These are phyloP conservation scores for Eulemur macaco DNA, from an alignment of 2,113 vertebrate genomes.

Conservation along the genomic window DNA sequence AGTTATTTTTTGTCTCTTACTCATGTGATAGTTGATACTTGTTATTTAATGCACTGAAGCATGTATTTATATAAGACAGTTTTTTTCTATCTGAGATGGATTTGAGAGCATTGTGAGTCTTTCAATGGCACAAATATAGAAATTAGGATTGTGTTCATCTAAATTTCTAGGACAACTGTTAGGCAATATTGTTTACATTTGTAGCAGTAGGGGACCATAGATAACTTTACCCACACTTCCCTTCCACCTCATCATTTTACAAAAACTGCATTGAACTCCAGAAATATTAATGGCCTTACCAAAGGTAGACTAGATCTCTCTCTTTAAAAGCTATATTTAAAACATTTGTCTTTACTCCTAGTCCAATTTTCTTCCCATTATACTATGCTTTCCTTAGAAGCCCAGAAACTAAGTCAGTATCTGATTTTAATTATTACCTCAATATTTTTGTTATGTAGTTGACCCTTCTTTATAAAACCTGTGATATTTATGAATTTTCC, in stretches of 20 bases:
- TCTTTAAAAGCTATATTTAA: neutral
- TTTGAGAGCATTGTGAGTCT: neutral
- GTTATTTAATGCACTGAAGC: neutral
- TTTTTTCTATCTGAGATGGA: neutral
- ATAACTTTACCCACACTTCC: neutral
- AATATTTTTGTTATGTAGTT: neutral
- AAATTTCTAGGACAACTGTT: neutral
- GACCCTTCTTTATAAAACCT: neutral
- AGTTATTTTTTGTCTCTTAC: neutral
- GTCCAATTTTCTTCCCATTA: slow-evolving; percentile 6
- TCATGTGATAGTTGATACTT: neutral
- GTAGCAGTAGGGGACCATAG: neutral
- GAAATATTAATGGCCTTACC: neutral
- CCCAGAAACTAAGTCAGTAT: neutral
- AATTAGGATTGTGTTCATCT: neutral
- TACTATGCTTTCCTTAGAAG: neutral
- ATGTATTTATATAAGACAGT: neutral
- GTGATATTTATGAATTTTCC: slow-evolving; percentile 14
- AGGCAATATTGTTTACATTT: neutral
- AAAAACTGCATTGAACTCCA: neutral
- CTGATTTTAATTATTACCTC: slow-evolving; percentile 16
- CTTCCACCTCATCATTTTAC: neutral
- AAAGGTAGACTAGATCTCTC: neutral
- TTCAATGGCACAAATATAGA: neutral
- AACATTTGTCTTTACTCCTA: neutral